Conservation (phyloP, 2,113 vertebrate genomes). For the Zapus hudsonius region DNA sequence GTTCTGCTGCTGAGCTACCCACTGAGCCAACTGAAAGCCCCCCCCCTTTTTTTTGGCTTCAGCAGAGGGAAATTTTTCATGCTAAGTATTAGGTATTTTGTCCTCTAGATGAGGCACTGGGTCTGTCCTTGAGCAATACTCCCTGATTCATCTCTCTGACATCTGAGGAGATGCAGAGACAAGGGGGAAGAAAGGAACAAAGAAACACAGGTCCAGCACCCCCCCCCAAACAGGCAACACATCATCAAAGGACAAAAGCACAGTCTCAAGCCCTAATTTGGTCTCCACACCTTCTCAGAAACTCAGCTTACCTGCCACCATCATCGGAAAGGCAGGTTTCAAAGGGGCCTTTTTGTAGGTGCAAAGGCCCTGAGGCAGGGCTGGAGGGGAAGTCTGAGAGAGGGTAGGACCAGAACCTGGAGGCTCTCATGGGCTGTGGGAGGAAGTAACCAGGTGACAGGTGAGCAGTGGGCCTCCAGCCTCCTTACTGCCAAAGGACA, state of each 20-base stretch:
- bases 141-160: conserved; percentile 51
- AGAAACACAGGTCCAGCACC: background rate
- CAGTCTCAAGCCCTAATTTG: conserved; percentile 70
- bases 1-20: background rate
- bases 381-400: background rate
- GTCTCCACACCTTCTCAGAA: conserved; percentile 84
- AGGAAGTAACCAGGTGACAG: background rate
- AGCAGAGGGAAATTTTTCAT: background rate
- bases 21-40: background rate
- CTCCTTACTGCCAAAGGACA: background rate
- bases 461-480: background rate
- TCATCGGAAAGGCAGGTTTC: conserved; percentile 90
- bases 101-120: background rate
- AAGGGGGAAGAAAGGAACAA: conserved; percentile 69
- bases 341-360: conserved; percentile 88
- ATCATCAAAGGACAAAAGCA: conserved; percentile 55
- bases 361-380: background rate
- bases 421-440: background rate
- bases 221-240: conserved; percentile 57
- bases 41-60: background rate
- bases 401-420: background rate
- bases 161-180: conserved; percentile 63
- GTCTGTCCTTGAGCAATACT: background rate
- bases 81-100: background rate
- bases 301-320: conserved; percentile 87